Evolutionary conservation across 2,888 invertebrate genomes (phyloP).

Genomic region (Athetis lepigone): DNA sequence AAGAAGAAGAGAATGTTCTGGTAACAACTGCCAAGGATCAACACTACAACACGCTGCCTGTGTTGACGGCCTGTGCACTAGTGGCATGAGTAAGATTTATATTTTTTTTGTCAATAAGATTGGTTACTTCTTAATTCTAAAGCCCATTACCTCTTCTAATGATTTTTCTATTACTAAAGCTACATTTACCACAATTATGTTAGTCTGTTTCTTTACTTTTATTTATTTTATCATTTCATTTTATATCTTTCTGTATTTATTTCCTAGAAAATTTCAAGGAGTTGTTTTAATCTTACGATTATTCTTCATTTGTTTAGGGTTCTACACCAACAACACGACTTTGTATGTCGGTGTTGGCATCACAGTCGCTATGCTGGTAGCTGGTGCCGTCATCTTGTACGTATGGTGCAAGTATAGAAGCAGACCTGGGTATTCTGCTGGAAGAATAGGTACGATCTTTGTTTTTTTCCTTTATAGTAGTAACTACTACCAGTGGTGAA

Average conservation of each 20-base stretch:
- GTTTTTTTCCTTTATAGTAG: neutral
- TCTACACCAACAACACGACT: slow-evolving; percentile 78
- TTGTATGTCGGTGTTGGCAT: slow-evolving; percentile 84
- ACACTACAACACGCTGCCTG: slow-evolving; percentile 84
- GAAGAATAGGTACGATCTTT: slow-evolving; percentile 74
- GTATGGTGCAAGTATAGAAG: slow-evolving; percentile 82
- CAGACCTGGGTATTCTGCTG: slow-evolving; percentile 81
- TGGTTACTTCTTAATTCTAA: neutral
- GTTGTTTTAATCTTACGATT: neutral
- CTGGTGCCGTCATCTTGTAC: slow-evolving; percentile 78
- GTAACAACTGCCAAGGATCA: slow-evolving; percentile 78
- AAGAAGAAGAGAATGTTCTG: slow-evolving; percentile 78
- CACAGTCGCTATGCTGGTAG: slow-evolving; percentile 80
- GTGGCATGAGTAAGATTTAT: slow-evolving; percentile 75
- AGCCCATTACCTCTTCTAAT: no score
- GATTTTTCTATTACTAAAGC: no score
- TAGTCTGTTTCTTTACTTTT: neutral
- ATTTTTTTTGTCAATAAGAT: neutral
- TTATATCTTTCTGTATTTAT: no score
- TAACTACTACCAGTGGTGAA: no score
- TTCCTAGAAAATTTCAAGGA: no score
- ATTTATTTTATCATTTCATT: neutral
- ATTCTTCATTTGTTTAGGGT: slow-evolving; percentile 63
- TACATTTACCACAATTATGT: no score
- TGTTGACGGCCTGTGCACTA: slow-evolving; percentile 81